Percentiles rank a stretch among this genome's conserved stretches.
phyloP scores from a whole-genome alignment of 2,888 invertebrate genomes.

The Phalangium opilio region DNA sequence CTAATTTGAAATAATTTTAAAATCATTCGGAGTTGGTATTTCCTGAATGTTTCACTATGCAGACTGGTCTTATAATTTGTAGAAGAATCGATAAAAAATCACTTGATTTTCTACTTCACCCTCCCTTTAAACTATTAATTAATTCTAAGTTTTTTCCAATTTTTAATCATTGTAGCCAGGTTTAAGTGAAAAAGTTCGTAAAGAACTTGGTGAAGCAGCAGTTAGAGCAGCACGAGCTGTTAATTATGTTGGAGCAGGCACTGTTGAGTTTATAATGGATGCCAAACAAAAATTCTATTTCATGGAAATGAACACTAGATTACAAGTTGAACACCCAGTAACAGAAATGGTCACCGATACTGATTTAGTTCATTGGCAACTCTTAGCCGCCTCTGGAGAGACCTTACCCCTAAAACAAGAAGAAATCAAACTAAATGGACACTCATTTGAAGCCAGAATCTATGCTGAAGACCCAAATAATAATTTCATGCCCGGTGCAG shows the following conservation, averaged over 20 bases:
- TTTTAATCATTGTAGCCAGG: constrained; percentile 53
- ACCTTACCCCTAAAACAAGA: constrained; percentile 62
- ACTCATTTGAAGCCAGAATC: constrained; percentile 89
- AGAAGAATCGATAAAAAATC: too few relatives aligned
- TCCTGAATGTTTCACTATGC: too few relatives aligned
- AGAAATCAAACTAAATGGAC: constrained; percentile 59
- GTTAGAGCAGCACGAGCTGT: constrained; percentile 89
- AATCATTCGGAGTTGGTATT: too few relatives aligned
- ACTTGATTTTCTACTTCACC: neutral
- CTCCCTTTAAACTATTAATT: neutral
- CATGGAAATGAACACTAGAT: constrained; percentile 97
- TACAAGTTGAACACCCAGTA: constrained; percentile 91
- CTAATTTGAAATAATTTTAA: too few relatives aligned
- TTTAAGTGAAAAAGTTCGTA: constrained; percentile 55
- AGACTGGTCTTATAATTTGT: too few relatives aligned
- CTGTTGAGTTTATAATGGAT: constrained; percentile 95
- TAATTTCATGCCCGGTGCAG: constrained; percentile 88
- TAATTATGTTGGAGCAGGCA: constrained; percentile 62
- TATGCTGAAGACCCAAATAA: constrained; percentile 66
- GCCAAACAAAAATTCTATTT: constrained; percentile 77
- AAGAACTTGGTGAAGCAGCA: constrained; percentile 70
- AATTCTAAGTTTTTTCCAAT: too few relatives aligned
- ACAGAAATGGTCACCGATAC: constrained; percentile 95
- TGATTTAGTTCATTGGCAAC: constrained; percentile 96
- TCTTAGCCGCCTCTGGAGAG: constrained; percentile 69